These are phyloP conservation scores for Ceratitis capitata DNA, from an alignment of 1,140 invertebrate species.

Conservation along the genomic window DNA sequence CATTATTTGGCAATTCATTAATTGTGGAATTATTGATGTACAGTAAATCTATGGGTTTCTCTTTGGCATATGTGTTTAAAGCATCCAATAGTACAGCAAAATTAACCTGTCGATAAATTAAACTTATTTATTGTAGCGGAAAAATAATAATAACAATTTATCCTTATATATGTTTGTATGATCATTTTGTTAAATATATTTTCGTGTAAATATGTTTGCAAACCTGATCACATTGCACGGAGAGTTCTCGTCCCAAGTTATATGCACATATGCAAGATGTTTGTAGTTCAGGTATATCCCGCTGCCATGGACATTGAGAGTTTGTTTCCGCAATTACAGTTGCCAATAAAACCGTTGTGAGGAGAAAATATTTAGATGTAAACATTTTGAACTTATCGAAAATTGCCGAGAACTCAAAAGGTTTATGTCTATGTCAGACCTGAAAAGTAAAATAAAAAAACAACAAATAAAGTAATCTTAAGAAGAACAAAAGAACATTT, in stretches of 20 bases:
- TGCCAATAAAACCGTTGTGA: neutral
- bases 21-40: slow-evolving; percentile 90
- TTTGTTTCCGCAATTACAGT: neutral
- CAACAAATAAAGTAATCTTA: neutral
- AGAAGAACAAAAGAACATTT: too few relatives aligned
- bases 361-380: neutral
- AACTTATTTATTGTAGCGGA: neutral
- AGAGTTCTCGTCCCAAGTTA: slow-evolving; percentile 82
- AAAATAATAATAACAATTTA: too few relatives aligned
- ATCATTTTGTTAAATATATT: neutral
- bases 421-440: neutral
- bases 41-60: slow-evolving; percentile 80
- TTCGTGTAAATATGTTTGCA: neutral
- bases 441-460: neutral
- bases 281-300: slow-evolving; percentile 76
- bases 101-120: slow-evolving; percentile 71
- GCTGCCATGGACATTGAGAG: slow-evolving; percentile 85
- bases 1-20: slow-evolving; percentile 72
- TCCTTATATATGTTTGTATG: neutral
- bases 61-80: slow-evolving; percentile 74
- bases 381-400: slow-evolving; percentile 11
- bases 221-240: slow-evolving; percentile 87
- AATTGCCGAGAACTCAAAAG: neutral
- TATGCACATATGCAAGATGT: slow-evolving; percentile 89
- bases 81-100: slow-evolving; percentile 77